Conservation (phyloP, 2,113 vertebrate species). For the Misgurnus mizolepis region DNA sequence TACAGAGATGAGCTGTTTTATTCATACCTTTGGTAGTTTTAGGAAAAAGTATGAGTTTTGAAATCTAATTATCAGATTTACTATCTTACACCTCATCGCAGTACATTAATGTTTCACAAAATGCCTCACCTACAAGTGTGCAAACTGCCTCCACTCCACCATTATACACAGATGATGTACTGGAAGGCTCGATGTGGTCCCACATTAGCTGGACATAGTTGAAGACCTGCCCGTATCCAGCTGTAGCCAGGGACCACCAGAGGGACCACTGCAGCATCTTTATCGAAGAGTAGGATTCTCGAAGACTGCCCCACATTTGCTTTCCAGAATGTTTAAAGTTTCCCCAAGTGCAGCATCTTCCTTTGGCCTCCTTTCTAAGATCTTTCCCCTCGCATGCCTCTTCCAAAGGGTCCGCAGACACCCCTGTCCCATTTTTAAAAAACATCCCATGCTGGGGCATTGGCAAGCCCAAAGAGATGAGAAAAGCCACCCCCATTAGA, state of each 20-base stretch:
- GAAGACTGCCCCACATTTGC: constrained; percentile 70
- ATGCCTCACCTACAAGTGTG: constrained; percentile 69
- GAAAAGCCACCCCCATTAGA: constrained; percentile 62
- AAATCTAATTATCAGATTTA: too few relatives aligned
- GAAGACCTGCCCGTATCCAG: constrained; percentile 70
- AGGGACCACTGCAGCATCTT: constrained; percentile 72
- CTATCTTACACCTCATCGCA: too few relatives aligned
- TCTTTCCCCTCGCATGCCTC: constrained; percentile 18
- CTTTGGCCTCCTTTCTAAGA: neutral
- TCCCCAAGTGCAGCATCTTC: constrained; percentile 54
- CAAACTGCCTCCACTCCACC: constrained; percentile 71
- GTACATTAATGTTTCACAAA: neutral
- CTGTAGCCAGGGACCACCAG: constrained; percentile 75
- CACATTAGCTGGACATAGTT: constrained; percentile 75
- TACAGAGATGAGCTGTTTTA: neutral
- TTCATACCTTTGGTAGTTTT: neutral
- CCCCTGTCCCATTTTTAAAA: constrained; percentile 55
- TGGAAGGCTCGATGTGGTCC: constrained; percentile 73
- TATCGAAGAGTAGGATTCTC: constrained; percentile 69
- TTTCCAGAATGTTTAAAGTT: constrained; percentile 49
- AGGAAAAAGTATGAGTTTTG: neutral
- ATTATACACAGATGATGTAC: constrained; percentile 70
- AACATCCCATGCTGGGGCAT: constrained; percentile 68
- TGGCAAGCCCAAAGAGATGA: constrained; percentile 67
- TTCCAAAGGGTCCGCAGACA: constrained; percentile 40